Evolutionary conservation across 1,140 invertebrate species (phyloP).

Genomic region (Halesus radiatus): DNA sequence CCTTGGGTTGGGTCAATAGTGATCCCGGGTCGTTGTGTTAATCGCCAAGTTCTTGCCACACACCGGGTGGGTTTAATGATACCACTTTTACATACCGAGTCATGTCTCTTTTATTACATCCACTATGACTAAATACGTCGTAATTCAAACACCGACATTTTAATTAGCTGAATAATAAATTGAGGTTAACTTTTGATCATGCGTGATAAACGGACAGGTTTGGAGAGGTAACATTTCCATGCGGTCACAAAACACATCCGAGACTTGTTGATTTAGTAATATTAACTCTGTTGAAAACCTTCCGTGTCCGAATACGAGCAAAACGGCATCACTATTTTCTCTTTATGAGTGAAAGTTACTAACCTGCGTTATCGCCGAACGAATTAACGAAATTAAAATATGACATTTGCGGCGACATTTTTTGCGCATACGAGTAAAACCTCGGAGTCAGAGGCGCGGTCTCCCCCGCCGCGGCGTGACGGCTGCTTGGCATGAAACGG

Average conservation of each 20-base stretch:
- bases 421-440: slow-evolving; percentile 22
- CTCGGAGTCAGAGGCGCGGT: slow-evolving; percentile 3
- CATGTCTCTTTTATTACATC: not conserved
- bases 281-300: slow-evolving; percentile 19
- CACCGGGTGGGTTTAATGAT: slow-evolving; percentile 2
- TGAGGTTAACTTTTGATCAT: no score
- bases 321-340: slow-evolving; percentile 13
- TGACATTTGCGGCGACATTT: slow-evolving; percentile 19
- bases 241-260: no score
- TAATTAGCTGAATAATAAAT: no score
- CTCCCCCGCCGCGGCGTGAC: not conserved
- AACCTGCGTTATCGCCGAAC: not conserved
- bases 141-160: no score
- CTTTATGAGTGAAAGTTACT: not conserved
- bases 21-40: slow-evolving; percentile 22
- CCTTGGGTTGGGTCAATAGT: not conserved
- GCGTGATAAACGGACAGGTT: no score
- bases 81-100: slow-evolving; percentile 21
- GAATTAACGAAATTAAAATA: slow-evolving; percentile 31
- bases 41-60: not conserved
- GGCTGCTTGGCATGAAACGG: slow-evolving; percentile 25
- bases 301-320: not conserved
- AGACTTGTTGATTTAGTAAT: slow-evolving; percentile 19
- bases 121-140: not conserved
- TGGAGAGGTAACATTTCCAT: no score